Percentiles rank a stretch among this genome's conserved stretches.
These are phyloP conservation scores for Dasyornis broadbenti DNA, from an alignment of 2,113 vertebrate genomes.

Conservation along the genomic window DNA sequence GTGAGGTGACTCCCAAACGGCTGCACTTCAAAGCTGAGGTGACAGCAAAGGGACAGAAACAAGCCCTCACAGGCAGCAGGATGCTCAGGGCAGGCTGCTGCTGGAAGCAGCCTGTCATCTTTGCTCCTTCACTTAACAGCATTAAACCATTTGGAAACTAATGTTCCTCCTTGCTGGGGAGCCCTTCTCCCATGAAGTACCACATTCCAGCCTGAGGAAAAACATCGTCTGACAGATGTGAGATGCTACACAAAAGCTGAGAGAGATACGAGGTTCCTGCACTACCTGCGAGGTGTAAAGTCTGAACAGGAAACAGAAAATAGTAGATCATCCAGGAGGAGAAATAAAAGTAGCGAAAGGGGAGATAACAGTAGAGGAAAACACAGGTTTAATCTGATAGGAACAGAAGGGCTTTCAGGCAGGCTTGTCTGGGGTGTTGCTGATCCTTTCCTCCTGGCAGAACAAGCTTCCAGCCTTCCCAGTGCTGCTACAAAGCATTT, in stretches of 20 bases:
- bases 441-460: not conserved
- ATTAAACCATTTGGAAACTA: not conserved
- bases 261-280: not conserved
- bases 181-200: not conserved
- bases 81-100: not conserved
- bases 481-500: not conserved
- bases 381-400: not conserved
- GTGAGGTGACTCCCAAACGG: not conserved
- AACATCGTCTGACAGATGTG: not conserved
- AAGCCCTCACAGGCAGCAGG: not conserved
- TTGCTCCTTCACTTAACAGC: not conserved
- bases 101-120: not conserved
- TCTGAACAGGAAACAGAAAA: not conserved
- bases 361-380: not conserved
- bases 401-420: conserved; percentile 1
- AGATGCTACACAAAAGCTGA: not conserved
- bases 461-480: not conserved
- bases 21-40: not conserved
- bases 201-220: not conserved
- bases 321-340: not conserved
- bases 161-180: not conserved
- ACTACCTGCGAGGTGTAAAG: not conserved
- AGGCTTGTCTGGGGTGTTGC: not conserved
- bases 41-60: not conserved
- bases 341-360: not conserved